Conservation (phyloP, 2,797 vertebrate species). For the Pseudochaenichthys georgianus region DNA sequence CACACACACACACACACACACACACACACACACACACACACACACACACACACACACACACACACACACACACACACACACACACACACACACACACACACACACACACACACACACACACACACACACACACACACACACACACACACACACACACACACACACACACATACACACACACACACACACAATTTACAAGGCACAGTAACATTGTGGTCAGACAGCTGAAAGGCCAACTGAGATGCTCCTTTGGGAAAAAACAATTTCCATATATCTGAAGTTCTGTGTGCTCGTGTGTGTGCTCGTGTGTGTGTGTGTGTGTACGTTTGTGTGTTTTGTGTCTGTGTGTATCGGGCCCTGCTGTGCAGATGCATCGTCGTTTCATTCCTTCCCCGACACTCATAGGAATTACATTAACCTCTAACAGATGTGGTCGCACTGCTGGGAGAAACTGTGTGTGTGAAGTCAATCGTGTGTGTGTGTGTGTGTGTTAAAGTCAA, state of each 20-base stretch:
- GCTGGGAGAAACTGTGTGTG: background rate
- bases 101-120: constrained; percentile 2
- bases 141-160: constrained; percentile 34
- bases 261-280: constrained; percentile 53
- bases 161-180: too few species aligned
- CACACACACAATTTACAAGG: constrained; percentile 15
- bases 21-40: too few species aligned
- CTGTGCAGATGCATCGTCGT: constrained; percentile 14
- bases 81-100: too few species aligned
- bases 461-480: background rate
- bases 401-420: constrained; percentile 47
- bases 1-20: too few species aligned
- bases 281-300: background rate
- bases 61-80: too few species aligned
- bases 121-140: constrained; percentile 14
- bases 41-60: too few species aligned
- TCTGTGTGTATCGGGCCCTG: too few species aligned
- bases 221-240: constrained; percentile 33
- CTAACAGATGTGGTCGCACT: constrained; percentile 40
- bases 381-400: constrained; percentile 20
- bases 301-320: background rate
- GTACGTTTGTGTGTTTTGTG: constrained; percentile 2
- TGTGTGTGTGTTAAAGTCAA: background rate
- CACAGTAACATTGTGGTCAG: constrained; percentile 43
- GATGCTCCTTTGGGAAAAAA: constrained; percentile 51